phyloP scores from a whole-genome alignment of 2,797 vertebrate genomes.

The Tympanoctomys barrerae region DNA sequence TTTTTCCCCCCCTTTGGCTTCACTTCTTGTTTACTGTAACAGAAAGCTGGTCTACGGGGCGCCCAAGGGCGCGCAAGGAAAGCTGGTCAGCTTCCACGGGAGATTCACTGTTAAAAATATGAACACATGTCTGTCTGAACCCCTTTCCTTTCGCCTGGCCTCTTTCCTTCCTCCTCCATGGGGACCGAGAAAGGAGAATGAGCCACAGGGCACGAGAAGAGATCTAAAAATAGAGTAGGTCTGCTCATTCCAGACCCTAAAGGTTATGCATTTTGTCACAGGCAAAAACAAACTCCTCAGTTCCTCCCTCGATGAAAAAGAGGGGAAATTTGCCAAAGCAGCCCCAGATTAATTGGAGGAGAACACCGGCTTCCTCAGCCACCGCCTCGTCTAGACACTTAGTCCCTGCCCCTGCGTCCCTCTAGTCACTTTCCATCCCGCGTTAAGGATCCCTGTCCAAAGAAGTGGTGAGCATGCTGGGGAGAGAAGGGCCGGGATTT shows the following conservation, averaged over 20 bases:
- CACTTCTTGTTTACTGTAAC: rapidly evolving
- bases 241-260: neutral
- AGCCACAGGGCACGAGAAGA: neutral
- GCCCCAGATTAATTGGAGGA: constrained; percentile 27
- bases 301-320: neutral
- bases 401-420: neutral
- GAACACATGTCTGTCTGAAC: neutral
- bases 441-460: neutral
- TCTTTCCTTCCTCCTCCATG: neutral
- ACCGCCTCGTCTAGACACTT: constrained; percentile 44
- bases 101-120: neutral
- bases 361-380: neutral
- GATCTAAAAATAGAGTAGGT: neutral
- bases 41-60: rapidly evolving
- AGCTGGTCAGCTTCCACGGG: neutral
- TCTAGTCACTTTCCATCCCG: neutral
- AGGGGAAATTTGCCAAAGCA: neutral
- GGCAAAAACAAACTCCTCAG: constrained; percentile 38
- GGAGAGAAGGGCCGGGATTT: neutral
- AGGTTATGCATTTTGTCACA: constrained; percentile 38
- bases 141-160: neutral
- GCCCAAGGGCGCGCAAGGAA: neutral
- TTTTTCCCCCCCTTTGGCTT: neutral
- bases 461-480: neutral
- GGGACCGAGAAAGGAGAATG: neutral